Evolutionary conservation across 2,888 invertebrate genomes (phyloP), one percentile per base, ranked within the genome.

Genomic region (Siphonodentalium dalli): DNA sequence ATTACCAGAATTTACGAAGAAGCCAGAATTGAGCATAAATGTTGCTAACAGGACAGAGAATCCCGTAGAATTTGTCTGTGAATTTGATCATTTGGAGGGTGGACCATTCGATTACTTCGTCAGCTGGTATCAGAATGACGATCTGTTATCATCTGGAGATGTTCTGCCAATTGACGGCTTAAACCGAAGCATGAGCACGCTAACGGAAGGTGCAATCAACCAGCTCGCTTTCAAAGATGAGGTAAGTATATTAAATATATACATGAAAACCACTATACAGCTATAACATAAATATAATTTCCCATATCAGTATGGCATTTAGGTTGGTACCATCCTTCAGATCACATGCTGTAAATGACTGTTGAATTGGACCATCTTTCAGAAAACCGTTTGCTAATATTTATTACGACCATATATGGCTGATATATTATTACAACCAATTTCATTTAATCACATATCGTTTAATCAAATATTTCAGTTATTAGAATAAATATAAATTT

Each of bases 1-100:
- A 8, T 46, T 56, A 21, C 66, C 65, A 23, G 49, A 52, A 18
- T 63, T 69, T 48, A 58, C 63, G 15, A 24, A 54, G 9, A 23
- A 37, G 15, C 68, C 68, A 13, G 29, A 46, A 24, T 13, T 69
- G 28, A 31, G 24, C 31, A 38, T 60, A 6, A n/a, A n/a, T n/a
- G 24, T 27, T 4, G 44, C 57, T n/a, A 38, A 44, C 6, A 46
- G 40, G 9, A 47, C 43, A 5, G 55, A 41, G 7, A 34, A 54
- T 8, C 40, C 45, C 5, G 31, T 54, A 3, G 49, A 13, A 1
- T 53, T 69, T 28, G 8, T 34, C 6, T 69, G 69, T 52, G 24
- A 39, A 15, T 67, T 69, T 39, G 26, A 45, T 13, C 45, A 48
- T 24, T 49, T 63, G 21, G 43, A 48, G 2, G 20, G 20, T 3